Evolutionary conservation across 2,888 invertebrate genomes (phyloP).

Genomic region (Brachyopa scutellaris): DNA sequence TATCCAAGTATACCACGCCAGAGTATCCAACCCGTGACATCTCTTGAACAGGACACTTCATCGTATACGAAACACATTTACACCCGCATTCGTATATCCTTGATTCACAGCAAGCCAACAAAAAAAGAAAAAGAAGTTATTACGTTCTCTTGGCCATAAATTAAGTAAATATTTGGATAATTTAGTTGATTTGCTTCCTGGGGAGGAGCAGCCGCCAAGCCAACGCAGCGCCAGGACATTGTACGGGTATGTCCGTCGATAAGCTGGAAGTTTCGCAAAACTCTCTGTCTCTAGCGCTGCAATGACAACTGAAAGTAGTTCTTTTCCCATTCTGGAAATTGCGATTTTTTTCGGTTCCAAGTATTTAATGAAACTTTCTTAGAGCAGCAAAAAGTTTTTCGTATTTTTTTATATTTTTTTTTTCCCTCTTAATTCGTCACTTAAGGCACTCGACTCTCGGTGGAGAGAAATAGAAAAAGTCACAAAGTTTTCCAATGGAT

Average conservation of each 20-base stretch:
- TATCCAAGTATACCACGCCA: constrained; percentile 22
- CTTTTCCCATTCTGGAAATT: constrained; percentile 12
- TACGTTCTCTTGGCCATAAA: constrained; percentile 63
- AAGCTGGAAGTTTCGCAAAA: constrained; percentile 41
- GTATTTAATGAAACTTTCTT: constrained; percentile 38
- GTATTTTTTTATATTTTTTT: constrained; percentile 42
- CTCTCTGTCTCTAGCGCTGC: constrained; percentile 35
- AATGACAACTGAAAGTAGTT: constrained; percentile 47
- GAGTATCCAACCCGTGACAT: constrained; percentile 41
- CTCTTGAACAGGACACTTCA: constrained; percentile 50
- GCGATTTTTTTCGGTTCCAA: constrained; percentile 11
- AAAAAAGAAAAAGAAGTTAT: constrained; percentile 40
- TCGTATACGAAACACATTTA: constrained; percentile 46
- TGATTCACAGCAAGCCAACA: constrained; percentile 30
- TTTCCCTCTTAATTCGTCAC: constrained; percentile 1
- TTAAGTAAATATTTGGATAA: constrained; percentile 70
- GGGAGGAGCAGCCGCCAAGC: no score
- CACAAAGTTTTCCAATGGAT: constrained; percentile 32
- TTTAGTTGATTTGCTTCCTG: constrained; percentile 56
- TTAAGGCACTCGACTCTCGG: neutral
- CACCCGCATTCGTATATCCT: constrained; percentile 30
- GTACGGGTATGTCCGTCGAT: constrained; percentile 21
- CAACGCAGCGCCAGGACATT: constrained; percentile 14
- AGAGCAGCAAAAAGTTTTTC: constrained; percentile 46
- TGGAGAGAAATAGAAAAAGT: constrained; percentile 18